Evolutionary conservation across 2,113 vertebrate genomes (phyloP).

Genomic region (Cephalophus harveyi): DNA sequence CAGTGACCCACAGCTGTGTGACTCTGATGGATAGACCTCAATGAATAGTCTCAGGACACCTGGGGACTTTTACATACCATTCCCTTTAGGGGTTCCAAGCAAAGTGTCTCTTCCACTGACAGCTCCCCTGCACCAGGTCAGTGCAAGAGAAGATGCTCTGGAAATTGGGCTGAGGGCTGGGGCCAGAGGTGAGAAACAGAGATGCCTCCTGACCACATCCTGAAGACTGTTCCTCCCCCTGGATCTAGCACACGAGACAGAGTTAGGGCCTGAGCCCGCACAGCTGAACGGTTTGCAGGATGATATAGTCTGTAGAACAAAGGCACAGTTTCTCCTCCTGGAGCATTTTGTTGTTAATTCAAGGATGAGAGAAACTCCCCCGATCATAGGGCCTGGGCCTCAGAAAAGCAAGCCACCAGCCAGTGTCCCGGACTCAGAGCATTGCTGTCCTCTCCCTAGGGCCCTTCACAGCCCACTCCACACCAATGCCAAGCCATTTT

Average conservation of each 20-base stretch:
- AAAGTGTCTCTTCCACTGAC: not conserved
- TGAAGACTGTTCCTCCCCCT: not conserved
- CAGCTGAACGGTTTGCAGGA: not conserved
- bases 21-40: not conserved
- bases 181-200: not conserved
- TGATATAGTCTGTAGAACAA: not conserved
- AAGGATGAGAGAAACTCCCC: not conserved
- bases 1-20: not conserved
- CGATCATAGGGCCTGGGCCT: not conserved
- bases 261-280: not conserved
- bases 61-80: not conserved
- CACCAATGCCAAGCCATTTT: not conserved
- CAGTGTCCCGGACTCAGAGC: not conserved
- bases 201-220: too few relatives aligned
- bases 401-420: not conserved
- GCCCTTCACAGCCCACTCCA: not conserved
- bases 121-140: not conserved
- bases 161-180: not conserved
- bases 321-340: not conserved
- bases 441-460: not conserved
- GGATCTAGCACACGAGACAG: not conserved
- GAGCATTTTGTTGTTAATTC: not conserved
- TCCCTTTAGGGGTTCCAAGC: not conserved
- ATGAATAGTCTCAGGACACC: not conserved
- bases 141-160: not conserved